Conservation (phyloP, 1,140 invertebrate genomes). For the Caenorhabditis latens region DNA sequence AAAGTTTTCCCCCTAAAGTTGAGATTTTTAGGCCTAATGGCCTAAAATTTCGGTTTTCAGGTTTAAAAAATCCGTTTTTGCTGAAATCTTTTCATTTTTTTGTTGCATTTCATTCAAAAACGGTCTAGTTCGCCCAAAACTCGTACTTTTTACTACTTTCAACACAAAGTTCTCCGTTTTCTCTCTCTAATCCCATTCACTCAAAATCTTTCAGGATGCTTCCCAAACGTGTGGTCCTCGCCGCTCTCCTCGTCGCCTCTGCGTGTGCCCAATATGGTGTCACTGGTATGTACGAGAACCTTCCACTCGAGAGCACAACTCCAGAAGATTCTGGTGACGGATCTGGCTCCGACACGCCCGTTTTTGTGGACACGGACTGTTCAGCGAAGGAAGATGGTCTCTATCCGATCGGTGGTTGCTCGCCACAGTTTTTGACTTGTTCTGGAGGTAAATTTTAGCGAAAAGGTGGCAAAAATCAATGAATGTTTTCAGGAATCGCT, state of each 20-base stretch:
- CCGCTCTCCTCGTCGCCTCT: background rate
- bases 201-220: background rate
- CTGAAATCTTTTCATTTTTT: no score
- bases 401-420: slow-evolving; percentile 25
- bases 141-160: no score
- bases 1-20: background rate
- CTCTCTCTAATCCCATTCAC: no score
- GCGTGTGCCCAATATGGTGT: background rate
- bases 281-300: slow-evolving; percentile 17
- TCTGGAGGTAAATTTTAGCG: background rate
- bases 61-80: no score
- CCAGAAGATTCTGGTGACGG: background rate
- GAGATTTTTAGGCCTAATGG: no score
- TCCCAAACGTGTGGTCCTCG: background rate
- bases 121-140: no score
- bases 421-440: slow-evolving; percentile 39
- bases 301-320: slow-evolving; percentile 16
- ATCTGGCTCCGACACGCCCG: background rate
- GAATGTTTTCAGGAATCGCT: background rate
- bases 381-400: slow-evolving; percentile 21
- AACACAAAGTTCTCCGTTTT: no score
- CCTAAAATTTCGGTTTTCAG: no score
- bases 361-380: slow-evolving; percentile 12
- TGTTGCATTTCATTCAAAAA: no score
- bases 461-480: background rate